phyloP scores from a whole-genome alignment of 2,113 vertebrate genomes.

The Pagrus major region DNA sequence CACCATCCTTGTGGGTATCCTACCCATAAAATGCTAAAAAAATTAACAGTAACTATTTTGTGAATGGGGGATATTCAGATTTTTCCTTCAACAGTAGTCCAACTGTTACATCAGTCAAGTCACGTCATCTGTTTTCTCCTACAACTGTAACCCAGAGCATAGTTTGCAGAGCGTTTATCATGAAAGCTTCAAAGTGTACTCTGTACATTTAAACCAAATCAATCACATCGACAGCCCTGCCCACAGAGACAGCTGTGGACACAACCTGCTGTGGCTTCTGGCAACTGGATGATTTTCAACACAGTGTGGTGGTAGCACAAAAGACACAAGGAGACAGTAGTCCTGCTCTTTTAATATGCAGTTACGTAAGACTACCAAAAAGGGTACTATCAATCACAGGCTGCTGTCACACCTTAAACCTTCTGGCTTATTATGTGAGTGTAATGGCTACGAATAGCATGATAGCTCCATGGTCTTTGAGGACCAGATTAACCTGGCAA shows the following conservation, averaged over 20 bases:
- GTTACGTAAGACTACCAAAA: constrained; percentile 15
- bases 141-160: constrained; percentile 2
- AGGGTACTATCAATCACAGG: constrained; percentile 39
- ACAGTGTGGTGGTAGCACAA: constrained; percentile 1
- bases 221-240: constrained; percentile 43
- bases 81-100: neutral
- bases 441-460: constrained; percentile 9
- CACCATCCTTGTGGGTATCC: neutral
- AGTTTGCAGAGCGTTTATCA: constrained; percentile 14
- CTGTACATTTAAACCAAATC: constrained; percentile 45
- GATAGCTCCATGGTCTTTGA: neutral
- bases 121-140: neutral
- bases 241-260: constrained; percentile 48
- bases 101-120: neutral
- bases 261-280: constrained; percentile 29
- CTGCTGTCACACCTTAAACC: constrained; percentile 29
- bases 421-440: constrained; percentile 22
- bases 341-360: constrained; percentile 38
- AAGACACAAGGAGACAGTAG: constrained; percentile 31
- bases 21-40: neutral
- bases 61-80: too few relatives aligned
- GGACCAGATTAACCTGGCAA: constrained; percentile 13
- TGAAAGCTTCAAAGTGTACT: constrained; percentile 30
- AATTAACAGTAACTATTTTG: neutral
- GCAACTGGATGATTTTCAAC: constrained; percentile 34